Base-by-base conservation (phyloP, 2,113 vertebrate species). In the Furnarius figulus region DNA sequence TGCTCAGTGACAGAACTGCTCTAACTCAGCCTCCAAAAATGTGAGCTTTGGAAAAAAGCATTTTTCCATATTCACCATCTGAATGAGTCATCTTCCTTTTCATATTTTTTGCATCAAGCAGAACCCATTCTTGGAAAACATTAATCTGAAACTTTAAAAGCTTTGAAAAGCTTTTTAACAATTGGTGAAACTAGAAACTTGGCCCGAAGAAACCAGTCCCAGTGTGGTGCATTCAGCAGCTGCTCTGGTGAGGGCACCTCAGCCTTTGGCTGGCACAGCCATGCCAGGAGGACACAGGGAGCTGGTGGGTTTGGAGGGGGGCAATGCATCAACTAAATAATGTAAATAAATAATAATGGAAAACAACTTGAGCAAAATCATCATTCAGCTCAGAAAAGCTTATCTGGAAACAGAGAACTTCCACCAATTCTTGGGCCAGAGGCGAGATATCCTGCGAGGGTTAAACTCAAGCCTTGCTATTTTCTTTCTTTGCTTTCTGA, bases 351-450 rank as follows among this genome's bases (percentile, higher is more conserved):
- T 76, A 65, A 91, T 44, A 63, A 30, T 47, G 62, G 42, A 89
- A 87, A 84, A 53, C 33, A 92, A 86, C 65, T 67, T 14, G 14
- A 86, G 55, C 47, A 78, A 93, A 90, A 84, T 52, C 76, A 74
- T 81, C 61, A 8, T 55, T 88, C 65, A 65, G 72, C 56, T 52
- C 68, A 90, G 85, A 74, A 86, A 94, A 81, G 72, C 85, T 92
- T 92, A 90, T 90, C 95, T 93, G 76, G 61, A 74, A 96, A 55
- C 79, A 80, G 67, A 65, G 87, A 92, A 80, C 88, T 96, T 96
- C 96, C 95, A 90, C 52, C 88, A 86, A 74, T 88, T 93, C 47
- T 90, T 58, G 81, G 70, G 39, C 31, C 16, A 44, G 52, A 90
- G 61, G 63, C 3, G 0, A 88, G 52, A 55, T 59, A 80, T 84